phyloP scores from a whole-genome alignment of 2,888 invertebrate species.

The Heterodera filipjevi region DNA sequence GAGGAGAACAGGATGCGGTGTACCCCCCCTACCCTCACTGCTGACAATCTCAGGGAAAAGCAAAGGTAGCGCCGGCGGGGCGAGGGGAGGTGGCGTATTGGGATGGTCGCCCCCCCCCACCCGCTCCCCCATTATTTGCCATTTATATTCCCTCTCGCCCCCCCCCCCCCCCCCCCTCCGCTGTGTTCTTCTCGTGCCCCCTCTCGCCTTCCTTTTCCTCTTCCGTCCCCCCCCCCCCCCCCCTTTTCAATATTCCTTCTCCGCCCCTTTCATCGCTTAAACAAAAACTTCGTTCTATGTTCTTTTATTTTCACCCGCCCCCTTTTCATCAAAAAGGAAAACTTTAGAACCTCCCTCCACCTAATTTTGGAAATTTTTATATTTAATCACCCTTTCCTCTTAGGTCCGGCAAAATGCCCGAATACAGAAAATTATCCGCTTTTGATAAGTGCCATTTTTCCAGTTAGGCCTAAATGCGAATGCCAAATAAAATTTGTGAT shows the following conservation, averaged over 20 bases:
- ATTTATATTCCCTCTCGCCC: background rate
- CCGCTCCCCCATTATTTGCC: constrained; percentile 4
- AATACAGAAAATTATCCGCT: too few relatives aligned
- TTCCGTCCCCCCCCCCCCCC: background rate
- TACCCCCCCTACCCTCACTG: too few relatives aligned
- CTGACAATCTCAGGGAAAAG: background rate
- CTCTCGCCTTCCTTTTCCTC: background rate
- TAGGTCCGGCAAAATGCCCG: background rate
- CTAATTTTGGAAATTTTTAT: background rate
- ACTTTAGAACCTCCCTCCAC: background rate
- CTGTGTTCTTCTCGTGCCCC: background rate
- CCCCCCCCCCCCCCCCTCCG: background rate
- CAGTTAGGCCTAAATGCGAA: too few relatives aligned
- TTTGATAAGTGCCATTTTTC: too few relatives aligned
- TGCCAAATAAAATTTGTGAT: too few relatives aligned
- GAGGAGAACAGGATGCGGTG: background rate
- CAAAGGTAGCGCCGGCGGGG: background rate
- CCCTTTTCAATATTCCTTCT: background rate
- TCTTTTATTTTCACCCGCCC: background rate
- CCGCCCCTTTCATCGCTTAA: background rate
- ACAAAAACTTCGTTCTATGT: background rate
- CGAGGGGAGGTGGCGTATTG: background rate
- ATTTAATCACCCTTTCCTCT: background rate
- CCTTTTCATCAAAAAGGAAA: background rate
- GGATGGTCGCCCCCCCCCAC: background rate